phyloP scores from a whole-genome alignment of 2,113 vertebrate genomes.

The Syngnathoides biaculeatus region DNA sequence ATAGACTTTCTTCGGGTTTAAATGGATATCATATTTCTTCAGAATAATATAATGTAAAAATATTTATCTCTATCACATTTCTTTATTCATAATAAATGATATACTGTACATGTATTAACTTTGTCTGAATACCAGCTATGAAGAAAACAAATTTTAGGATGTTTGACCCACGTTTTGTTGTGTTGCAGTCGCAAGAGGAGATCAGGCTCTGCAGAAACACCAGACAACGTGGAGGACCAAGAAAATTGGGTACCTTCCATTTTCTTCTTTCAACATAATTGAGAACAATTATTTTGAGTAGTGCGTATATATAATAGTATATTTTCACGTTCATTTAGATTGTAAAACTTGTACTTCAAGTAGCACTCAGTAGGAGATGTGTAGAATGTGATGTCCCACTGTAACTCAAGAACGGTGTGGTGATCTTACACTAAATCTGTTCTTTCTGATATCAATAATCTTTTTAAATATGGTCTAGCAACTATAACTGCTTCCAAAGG shows the following conservation, averaged over 20 bases:
- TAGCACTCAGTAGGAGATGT: neutral
- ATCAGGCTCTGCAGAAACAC: constrained; percentile 70
- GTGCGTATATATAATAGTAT: too few relatives aligned
- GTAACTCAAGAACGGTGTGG: neutral
- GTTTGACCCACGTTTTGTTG: constrained; percentile 1
- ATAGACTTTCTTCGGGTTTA: too few relatives aligned
- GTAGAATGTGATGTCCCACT: neutral
- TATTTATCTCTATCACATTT: too few relatives aligned
- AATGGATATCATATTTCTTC: too few relatives aligned
- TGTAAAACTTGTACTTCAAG: too few relatives aligned
- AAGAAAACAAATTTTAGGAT: too few relatives aligned
- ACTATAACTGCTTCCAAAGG: neutral
- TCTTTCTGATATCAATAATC: neutral
- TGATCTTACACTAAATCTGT: neutral
- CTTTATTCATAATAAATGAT: too few relatives aligned
- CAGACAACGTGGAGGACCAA: constrained; percentile 75
- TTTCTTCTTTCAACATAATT: neutral
- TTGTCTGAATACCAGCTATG: too few relatives aligned
- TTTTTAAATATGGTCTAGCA: neutral
- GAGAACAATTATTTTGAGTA: neutral
- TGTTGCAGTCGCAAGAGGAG: constrained; percentile 83
- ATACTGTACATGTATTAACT: too few relatives aligned
- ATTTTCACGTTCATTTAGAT: too few relatives aligned
- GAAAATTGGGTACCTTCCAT: constrained; percentile 83
- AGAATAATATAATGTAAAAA: too few relatives aligned